A percentile compares a stretch with the other conserved stretches of the same genome.
These are phyloP conservation scores for Anaspis maculata DNA, from an alignment of 2,888 invertebrate genomes.

Conservation along the genomic window DNA sequence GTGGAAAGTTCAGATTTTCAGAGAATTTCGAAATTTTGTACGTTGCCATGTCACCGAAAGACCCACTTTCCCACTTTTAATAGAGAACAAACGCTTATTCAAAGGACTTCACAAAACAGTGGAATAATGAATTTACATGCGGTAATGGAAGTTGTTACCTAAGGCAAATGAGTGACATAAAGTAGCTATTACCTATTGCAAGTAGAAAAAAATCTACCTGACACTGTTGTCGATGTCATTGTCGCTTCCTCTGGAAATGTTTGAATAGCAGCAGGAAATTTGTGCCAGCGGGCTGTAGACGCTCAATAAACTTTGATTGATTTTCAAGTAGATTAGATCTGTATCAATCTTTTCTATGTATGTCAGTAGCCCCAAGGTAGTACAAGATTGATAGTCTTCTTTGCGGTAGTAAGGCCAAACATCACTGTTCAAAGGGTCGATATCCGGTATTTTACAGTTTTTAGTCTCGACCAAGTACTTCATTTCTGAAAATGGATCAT, in stretches of 20 bases:
- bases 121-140: no score
- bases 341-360: constrained; percentile 20
- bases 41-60: no score
- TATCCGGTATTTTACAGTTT: constrained; percentile 27
- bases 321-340: constrained; percentile 19
- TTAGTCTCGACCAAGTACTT: constrained; percentile 25
- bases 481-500: constrained; percentile 5
- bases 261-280: constrained; percentile 8
- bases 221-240: constrained; percentile 7
- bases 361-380: constrained; percentile 21
- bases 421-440: constrained; percentile 27
- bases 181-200: no score
- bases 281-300: constrained; percentile 5
- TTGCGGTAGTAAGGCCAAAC: constrained; percentile 20
- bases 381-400: constrained; percentile 23
- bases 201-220: constrained; percentile 9
- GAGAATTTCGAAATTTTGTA: no score
- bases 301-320: constrained; percentile 19
- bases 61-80: no score
- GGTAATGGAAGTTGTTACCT: no score
- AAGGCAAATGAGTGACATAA: no score
- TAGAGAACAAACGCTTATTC: no score
- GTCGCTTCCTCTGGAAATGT: constrained; percentile 9
- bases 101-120: no score
- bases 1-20: no score